Base-by-base conservation (phyloP, 2,797 vertebrate genomes). In the Nothura maculosa region DNA sequence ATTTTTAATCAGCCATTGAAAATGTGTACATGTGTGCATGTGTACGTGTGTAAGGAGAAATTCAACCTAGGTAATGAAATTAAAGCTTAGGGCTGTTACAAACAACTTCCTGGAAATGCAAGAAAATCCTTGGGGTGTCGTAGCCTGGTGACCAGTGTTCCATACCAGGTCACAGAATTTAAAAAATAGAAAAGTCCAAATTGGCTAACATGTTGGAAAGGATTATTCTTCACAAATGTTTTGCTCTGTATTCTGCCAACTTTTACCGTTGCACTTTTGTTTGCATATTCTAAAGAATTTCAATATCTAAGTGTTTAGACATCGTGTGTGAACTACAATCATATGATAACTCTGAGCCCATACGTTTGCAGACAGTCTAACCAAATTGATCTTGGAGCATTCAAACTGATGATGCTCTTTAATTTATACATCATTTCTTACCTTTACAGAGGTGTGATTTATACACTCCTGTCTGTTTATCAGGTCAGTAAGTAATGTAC, bases 71-170 rank as follows among this genome's bases (percentile, higher is more conserved):
- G 12, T 48, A 48, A 48, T 48, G 5, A 94, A 94, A 91, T 93
- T 54, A 81, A 70, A 90, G 73, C 27, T 94, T 88, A 10, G 19
- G 93, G 54, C 69, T 69, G 66, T 98, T 94, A 97, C 95, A 95
- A 95, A 94, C 89, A 97, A 78, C 92, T 96, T 77, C 83, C 88
- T 97, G 91, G 70, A 92, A 94, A 96, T 89, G 96, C 72, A 96
- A 95, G 96, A 96, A 97, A 92, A 97, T 97, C 80, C 78, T 40
- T 94, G 96, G 62, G 28, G 72, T 97, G 98, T 97, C 97, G 94
- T 87, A 97, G 96, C 90, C 96, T 96, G 91, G 75, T 96, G 92
- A 72, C 94, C 78, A 94, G 64, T 74, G 88, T 96, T 95, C 86
- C 64, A 61, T 40, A 92, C 27, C 87, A 95, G 63, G 95, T 90